Evolutionary conservation across 2,113 vertebrate genomes (phyloP).

Genomic region (Peromyscus leucopus): DNA sequence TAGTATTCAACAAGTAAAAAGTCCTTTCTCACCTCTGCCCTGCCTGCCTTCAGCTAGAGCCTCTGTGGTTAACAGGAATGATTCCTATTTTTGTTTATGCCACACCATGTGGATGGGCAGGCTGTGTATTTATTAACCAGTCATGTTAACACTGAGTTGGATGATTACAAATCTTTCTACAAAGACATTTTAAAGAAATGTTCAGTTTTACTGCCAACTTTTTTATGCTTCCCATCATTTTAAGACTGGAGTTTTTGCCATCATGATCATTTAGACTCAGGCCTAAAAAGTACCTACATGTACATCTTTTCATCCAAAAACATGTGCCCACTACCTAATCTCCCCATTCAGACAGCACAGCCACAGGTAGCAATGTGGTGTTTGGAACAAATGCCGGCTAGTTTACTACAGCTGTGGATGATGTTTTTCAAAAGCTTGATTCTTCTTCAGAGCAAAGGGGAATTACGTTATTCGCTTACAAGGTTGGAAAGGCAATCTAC

Average conservation of each 20-base stretch:
- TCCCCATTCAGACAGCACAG: not conserved
- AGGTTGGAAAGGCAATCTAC: not conserved
- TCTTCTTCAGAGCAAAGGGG: not conserved
- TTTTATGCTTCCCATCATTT: not conserved
- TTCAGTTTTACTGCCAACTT: not conserved
- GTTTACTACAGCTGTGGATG: not conserved
- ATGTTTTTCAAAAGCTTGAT: not conserved
- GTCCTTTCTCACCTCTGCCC: not conserved
- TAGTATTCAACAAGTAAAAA: not conserved
- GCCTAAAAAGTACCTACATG: constrained; percentile 17
- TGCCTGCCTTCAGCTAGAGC: not conserved
- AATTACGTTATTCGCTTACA: not conserved
- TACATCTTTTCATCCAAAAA: not conserved
- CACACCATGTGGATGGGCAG: not conserved
- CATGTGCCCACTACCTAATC: not conserved
- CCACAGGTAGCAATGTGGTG: too few relatives aligned
- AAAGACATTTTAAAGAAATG: not conserved
- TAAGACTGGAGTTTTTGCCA: not conserved
- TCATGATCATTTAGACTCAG: not conserved
- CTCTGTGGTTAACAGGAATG: not conserved
- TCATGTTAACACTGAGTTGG: not conserved
- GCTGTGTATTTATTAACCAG: not conserved
- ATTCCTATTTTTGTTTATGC: not conserved
- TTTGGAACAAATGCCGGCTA: not conserved
- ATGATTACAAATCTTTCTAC: not conserved